These are phyloP conservation scores for Scaptomyza graminum DNA, from an alignment of 1,140 invertebrate species.

Conservation along the genomic window DNA sequence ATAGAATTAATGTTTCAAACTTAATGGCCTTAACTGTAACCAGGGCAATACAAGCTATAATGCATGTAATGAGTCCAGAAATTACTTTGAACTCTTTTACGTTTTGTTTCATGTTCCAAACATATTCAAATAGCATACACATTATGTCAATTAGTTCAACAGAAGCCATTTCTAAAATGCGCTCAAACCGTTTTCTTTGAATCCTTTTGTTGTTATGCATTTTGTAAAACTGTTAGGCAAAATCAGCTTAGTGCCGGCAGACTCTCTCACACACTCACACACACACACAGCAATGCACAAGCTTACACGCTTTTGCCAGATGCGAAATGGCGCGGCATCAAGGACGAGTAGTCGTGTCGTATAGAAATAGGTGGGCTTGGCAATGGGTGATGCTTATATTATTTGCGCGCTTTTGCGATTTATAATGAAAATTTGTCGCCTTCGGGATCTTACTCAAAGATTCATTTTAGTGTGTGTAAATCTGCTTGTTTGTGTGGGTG, in stretches of 20 bases:
- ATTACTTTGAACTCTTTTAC: not conserved
- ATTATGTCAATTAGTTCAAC: conserved; percentile 32
- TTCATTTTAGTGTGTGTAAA: not conserved
- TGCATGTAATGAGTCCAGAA: not conserved
- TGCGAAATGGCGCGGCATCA: conserved; percentile 13
- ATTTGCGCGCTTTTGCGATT: conserved; percentile 74
- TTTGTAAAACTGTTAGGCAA: conserved; percentile 15
- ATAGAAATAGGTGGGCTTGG: not conserved
- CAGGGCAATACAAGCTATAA: too few relatives aligned
- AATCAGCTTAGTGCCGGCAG: conserved; percentile 34
- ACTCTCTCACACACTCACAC: conserved; percentile 11
- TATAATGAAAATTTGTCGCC: conserved; percentile 66
- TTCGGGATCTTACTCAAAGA: conserved; percentile 22
- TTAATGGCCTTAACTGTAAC: too few relatives aligned
- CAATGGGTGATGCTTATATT: conserved; percentile 53
- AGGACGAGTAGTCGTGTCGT: conserved; percentile 25
- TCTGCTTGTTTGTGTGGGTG: not conserved
- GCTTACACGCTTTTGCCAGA: not conserved
- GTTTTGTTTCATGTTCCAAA: not conserved
- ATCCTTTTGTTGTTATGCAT: conserved; percentile 3
- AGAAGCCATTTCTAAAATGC: conserved; percentile 2
- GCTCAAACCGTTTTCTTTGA: not conserved
- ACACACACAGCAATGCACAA: not conserved
- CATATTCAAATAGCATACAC: not conserved
- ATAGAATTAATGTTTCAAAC: not conserved